Evolutionary conservation across 2,888 invertebrate genomes (phyloP), one percentile per base, ranked within the genome.

Genomic region (Phengaris arion): DNA sequence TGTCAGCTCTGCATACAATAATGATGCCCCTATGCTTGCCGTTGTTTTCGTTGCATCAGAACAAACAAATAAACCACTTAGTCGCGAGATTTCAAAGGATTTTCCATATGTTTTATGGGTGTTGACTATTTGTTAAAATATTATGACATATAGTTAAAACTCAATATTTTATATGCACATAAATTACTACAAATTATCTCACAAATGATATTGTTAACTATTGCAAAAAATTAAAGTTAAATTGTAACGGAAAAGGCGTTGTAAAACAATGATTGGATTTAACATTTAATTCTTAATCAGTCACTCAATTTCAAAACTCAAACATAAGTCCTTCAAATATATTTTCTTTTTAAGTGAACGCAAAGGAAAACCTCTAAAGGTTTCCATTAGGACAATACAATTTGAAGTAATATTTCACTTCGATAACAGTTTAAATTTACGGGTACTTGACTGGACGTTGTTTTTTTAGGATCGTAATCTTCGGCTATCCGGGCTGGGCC

Each of bases 381-480:
- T 51, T 54, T 72, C 72, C 72, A 72, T 72, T 72, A 54, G 52
- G 72, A 45, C 54, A 72, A 72, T 72, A 51, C 54, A 48, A 46
- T 52, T 48, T 15, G 13, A 57, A 59, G 74, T 52, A 52, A 72
- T 75, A 74, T 75, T 77, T 70, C 46, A 73, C 74, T 74, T 74
- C 64, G 69, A 70, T 74, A 73, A 70, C 68, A 74, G 79, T 79
- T 78, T 78, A 79, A 80, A 78, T 79, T 79, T 79, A 76, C 78
- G 77, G 90, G 77, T 88, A 89, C 86, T 85, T 86, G 84, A 89
- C 88, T 89, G 87, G 87, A 86, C 85, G 85, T 87, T 93, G 91
- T 93, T 93, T 93, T 93, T 92, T 93, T 93, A 93, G 93, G 93
- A 93, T 90, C 89, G 88, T 92, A 93, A 93, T 93, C 93, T 93